Conservation (phyloP, 2,797 vertebrate genomes). For the Molothrus aeneus region DNA sequence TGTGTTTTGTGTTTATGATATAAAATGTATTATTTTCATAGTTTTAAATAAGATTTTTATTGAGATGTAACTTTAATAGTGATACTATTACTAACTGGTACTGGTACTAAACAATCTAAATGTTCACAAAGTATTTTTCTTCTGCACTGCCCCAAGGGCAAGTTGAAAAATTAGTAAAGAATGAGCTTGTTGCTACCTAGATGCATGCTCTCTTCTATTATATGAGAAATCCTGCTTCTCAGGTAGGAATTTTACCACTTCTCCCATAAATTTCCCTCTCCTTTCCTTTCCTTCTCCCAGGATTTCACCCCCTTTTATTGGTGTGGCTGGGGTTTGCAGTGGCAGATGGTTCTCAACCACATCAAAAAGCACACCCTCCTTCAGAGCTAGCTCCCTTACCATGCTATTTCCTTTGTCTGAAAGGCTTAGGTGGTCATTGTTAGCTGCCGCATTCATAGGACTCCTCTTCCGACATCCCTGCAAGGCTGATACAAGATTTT, state of each 20-base stretch:
- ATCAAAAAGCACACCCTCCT: accelerated
- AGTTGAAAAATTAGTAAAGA: background rate
- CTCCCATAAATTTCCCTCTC: background rate
- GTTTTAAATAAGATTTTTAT: background rate
- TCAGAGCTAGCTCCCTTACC: background rate
- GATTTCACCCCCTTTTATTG: background rate
- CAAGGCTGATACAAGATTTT: background rate
- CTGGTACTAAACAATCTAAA: background rate
- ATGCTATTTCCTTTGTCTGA: background rate
- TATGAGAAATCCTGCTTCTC: background rate
- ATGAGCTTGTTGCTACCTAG: background rate
- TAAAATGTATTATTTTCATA: background rate
- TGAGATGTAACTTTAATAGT: background rate
- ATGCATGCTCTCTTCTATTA: background rate
- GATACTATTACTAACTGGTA: background rate
- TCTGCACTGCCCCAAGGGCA: background rate
- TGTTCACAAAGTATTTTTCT: background rate
- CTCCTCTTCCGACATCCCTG: background rate
- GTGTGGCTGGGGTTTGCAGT: background rate
- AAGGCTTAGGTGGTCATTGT: background rate
- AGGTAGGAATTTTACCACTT: background rate
- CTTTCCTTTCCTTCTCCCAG: background rate
- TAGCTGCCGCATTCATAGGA: background rate
- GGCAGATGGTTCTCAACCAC: background rate
- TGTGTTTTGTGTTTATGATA: background rate